Base-by-base conservation (phyloP, 2,113 vertebrate genomes). In the Lepisosteus osseus region DNA sequence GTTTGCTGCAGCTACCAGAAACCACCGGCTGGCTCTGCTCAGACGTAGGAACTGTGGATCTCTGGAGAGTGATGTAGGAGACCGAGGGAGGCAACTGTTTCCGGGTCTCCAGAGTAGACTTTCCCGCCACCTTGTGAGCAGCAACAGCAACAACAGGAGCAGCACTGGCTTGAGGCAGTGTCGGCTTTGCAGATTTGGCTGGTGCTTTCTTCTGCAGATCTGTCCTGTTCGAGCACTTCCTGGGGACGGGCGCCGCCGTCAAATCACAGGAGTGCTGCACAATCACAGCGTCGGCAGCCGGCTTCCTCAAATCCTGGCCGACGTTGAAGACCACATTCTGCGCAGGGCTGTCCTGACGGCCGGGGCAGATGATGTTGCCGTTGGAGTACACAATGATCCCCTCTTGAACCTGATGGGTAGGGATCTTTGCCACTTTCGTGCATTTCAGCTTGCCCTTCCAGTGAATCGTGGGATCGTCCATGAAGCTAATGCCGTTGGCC, bases 401-500 rank as follows among this genome's bases (percentile, higher is more conserved):
- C 80, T 98, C 97, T 40, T 94, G 94, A 70, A 93, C 88, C 79
- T 95, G 92, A 5, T 51, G 84, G 76, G 96, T 92, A 73, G 94
- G 93, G 72, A 98, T 94, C 83, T 96, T 94, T 0, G 95, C 93
- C 71, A 97, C 91, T 81, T 97, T 98, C 3, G 95, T 83, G 17
- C 87, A 92, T 71, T 94, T 93, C 68, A 95, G 88, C 77, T 95
- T 97, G 78, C 95, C 96, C 84, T 97, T 99, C 97, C 97, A 99
- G 86, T 98, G 96, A 76, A 98, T 89, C 0, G 96, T 98, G 62
- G 96, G 97, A 80, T 99, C 96, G 61, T 98, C 96, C 4, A 98
- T 92, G 45, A 97, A 85, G 82, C 94, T 97, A 79, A 99, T 97
- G 77, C 97, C 95, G 69, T 99, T 95, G 73, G 95, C 94, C 90